Evolutionary conservation across 2,888 invertebrate genomes (phyloP).

Genomic region (Blastobasis adustella): DNA sequence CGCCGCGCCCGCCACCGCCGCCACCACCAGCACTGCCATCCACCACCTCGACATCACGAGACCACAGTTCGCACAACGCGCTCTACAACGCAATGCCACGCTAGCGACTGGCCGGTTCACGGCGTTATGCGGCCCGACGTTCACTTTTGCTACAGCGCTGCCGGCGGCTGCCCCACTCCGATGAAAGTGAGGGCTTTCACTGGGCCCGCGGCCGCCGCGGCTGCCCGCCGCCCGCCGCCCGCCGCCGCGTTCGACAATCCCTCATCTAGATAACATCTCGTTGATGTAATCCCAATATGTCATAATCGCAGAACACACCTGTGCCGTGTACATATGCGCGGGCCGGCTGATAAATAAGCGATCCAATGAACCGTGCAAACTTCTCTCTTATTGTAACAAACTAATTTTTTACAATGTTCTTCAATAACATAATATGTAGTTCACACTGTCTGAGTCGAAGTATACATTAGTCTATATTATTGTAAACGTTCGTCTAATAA

Average conservation of each 20-base stretch:
- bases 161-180: conserved; percentile 51
- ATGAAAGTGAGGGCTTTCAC: conserved; percentile 71
- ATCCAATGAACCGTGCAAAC: too few relatives aligned
- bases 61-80: conserved; percentile 42
- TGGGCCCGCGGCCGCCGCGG: conserved; percentile 25
- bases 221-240: conserved; percentile 6
- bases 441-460: too few relatives aligned
- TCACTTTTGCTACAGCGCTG: conserved; percentile 60
- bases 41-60: conserved; percentile 61
- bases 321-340: not conserved
- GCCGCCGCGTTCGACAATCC: conserved; percentile 6
- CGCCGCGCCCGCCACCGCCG: conserved; percentile 36
- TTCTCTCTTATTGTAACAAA: too few relatives aligned
- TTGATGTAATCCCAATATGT: conserved; percentile 8
- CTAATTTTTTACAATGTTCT: too few relatives aligned
- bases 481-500: too few relatives aligned
- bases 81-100: conserved; percentile 49
- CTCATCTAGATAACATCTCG: conserved; percentile 2
- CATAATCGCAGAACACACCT: conserved; percentile 3
- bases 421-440: too few relatives aligned
- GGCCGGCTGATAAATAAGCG: too few relatives aligned
- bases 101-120: conserved; percentile 42
- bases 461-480: too few relatives aligned
- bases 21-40: conserved; percentile 52
- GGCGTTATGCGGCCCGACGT: conserved; percentile 50